These are phyloP conservation scores for Heterohyrax brucei DNA, from an alignment of 2,797 vertebrate genomes.

Conservation along the genomic window DNA sequence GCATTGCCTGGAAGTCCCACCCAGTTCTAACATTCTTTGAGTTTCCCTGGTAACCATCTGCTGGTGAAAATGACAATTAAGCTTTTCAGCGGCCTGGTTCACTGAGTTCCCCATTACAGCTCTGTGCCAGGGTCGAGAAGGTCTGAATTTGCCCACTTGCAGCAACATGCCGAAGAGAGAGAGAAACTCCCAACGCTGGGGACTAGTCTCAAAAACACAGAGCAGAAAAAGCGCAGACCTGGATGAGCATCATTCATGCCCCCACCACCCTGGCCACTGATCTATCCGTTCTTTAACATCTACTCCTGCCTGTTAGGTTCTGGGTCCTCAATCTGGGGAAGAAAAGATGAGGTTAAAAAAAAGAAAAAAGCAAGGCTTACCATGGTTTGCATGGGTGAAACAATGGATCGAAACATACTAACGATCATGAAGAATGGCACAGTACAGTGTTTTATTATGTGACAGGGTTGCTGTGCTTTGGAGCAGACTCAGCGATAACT, in stretches of 20 bases:
- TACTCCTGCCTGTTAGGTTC: neutral
- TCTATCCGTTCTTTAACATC: neutral
- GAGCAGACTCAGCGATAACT: neutral
- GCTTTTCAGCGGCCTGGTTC: constrained; percentile 80
- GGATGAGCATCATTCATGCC: neutral
- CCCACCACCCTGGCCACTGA: neutral
- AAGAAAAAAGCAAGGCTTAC: constrained; percentile 20
- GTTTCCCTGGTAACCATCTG: constrained; percentile 86
- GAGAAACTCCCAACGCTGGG: neutral
- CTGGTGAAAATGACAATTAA: constrained; percentile 85
- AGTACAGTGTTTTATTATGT: neutral
- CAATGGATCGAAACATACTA: neutral
- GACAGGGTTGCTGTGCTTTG: neutral
- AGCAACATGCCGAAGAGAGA: neutral
- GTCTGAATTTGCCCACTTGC: constrained; percentile 49
- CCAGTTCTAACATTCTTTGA: constrained; percentile 72
- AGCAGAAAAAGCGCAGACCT: neutral
- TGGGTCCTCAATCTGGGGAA: constrained; percentile 39
- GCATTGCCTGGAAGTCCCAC: constrained; percentile 63
- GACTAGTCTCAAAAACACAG: neutral
- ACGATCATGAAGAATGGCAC: neutral
- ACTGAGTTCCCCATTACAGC: constrained; percentile 68
- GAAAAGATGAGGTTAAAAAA: neutral
- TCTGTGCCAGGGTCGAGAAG: constrained; percentile 76
- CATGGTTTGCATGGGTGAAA: neutral